These are phyloP conservation scores for Echeneis naucrates DNA, from an alignment of 2,797 vertebrate species.

Conservation along the genomic window DNA sequence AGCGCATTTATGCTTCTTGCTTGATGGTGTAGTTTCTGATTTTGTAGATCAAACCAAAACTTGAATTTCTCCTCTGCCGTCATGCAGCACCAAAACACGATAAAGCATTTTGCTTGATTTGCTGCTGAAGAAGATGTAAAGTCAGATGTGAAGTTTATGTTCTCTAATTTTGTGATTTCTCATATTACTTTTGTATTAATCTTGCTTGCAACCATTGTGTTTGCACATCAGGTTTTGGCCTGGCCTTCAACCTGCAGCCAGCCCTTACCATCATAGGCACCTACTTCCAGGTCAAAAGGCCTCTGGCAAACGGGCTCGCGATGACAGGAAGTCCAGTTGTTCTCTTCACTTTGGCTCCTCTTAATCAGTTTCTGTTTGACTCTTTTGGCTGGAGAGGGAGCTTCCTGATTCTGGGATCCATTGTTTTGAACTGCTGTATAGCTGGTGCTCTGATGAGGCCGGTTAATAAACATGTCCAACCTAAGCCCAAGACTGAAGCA, in stretches of 20 bases:
- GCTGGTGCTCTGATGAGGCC: constrained; percentile 89
- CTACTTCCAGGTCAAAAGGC: constrained; percentile 87
- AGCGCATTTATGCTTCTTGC: not conserved
- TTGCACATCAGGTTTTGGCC: constrained; percentile 83
- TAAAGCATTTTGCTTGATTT: no score
- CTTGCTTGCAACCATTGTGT: not conserved
- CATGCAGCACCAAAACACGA: no score
- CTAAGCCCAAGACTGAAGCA: constrained; percentile 26
- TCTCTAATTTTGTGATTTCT: no score
- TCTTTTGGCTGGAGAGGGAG: constrained; percentile 89
- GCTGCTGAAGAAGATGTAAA: no score
- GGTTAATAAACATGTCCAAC: constrained; percentile 58
- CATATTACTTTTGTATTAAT: no score
- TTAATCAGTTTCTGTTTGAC: constrained; percentile 88
- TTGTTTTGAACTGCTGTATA: constrained; percentile 87
- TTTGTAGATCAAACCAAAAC: no score
- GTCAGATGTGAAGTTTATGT: no score
- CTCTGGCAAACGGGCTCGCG: constrained; percentile 85
- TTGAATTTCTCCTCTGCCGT: no score
- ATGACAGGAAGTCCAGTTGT: constrained; percentile 88
- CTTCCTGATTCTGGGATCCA: constrained; percentile 86
- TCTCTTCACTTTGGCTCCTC: constrained; percentile 85
- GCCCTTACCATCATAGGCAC: constrained; percentile 88
- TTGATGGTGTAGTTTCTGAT: not conserved
- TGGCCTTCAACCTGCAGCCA: constrained; percentile 89